These are phyloP conservation scores for Thumatha senex DNA, from an alignment of 2,888 invertebrate genomes.

Conservation along the genomic window DNA sequence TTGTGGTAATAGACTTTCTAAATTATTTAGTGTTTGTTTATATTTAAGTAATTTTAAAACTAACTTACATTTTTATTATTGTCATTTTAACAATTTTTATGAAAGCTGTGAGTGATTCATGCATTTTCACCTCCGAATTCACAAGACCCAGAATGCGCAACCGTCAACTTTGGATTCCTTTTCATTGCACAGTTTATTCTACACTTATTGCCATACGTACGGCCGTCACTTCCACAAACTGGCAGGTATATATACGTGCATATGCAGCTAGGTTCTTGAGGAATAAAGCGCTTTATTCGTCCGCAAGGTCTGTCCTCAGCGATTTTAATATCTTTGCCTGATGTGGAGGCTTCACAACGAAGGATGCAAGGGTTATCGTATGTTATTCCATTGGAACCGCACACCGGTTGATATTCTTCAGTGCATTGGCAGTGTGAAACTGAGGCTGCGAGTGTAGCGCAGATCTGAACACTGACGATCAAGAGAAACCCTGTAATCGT, in stretches of 20 bases:
- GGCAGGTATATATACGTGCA: background rate
- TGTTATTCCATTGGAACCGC: constrained; percentile 1
- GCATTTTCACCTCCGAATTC: too few relatives aligned
- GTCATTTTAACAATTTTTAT: too few relatives aligned
- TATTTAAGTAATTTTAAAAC: too few relatives aligned
- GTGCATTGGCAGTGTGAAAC: background rate
- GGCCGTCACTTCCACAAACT: constrained; percentile 1
- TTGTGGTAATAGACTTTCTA: too few relatives aligned
- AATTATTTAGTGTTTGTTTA: too few relatives aligned
- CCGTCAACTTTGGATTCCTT: background rate
- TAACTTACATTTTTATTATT: too few relatives aligned
- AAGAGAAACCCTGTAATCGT: background rate
- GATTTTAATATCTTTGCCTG: background rate
- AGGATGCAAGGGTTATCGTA: background rate
- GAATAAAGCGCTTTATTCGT: background rate
- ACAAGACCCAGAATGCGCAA: too few relatives aligned
- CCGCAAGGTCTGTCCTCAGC: background rate
- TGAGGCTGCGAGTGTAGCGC: background rate
- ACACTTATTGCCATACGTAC: constrained; percentile 2
- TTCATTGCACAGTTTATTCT: background rate
- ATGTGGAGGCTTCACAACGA: background rate
- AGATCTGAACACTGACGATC: background rate
- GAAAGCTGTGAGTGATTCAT: too few relatives aligned
- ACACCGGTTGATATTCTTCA: background rate
- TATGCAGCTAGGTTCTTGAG: background rate